A percentile compares a stretch with the other conserved stretches of the same genome.
Conservation (phyloP, 2,888 invertebrate genomes). For the Anoplius nigerrimus region DNA sequence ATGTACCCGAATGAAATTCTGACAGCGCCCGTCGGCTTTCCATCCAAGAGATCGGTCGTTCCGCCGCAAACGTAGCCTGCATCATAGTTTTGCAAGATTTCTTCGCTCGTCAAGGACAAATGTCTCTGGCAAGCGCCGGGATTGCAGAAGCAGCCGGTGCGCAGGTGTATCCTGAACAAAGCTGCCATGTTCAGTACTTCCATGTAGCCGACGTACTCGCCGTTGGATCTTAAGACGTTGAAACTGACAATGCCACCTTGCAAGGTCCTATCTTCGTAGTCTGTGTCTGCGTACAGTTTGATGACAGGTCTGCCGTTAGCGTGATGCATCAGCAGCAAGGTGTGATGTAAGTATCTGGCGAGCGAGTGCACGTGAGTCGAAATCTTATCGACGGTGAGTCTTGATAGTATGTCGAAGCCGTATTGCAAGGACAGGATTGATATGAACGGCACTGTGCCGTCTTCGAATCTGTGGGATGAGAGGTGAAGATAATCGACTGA, state of each 20-base stretch:
- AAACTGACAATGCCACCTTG: conserved; percentile 95
- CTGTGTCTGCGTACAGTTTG: conserved; percentile 84
- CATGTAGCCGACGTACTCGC: conserved; percentile 89
- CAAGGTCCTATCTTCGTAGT: conserved; percentile 77
- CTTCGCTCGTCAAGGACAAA: conserved; percentile 81
- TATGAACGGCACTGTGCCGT: conserved; percentile 93
- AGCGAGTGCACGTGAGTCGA: conserved; percentile 85
- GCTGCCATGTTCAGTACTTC: conserved; percentile 94
- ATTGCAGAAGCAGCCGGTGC: conserved; percentile 98
- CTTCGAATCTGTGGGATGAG: conserved; percentile 86
- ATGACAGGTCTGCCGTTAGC: conserved; percentile 83
- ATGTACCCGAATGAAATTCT: conserved; percentile 95
- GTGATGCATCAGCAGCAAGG: conserved; percentile 82
- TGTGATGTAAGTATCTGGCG: conserved; percentile 83
- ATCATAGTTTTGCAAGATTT: conserved; percentile 86
- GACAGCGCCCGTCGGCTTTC: conserved; percentile 93
- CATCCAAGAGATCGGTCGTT: conserved; percentile 88
- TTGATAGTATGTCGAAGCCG: conserved; percentile 86
- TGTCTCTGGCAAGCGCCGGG: conserved; percentile 94
- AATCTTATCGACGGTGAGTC: conserved; percentile 79
- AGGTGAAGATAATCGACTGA: conserved; percentile 29
- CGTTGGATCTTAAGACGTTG: conserved; percentile 87
- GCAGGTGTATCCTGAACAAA: conserved; percentile 87
- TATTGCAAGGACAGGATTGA: conserved; percentile 88
- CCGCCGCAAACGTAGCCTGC: conserved; percentile 96